Evolutionary conservation across 1,140 invertebrate species (phyloP).

Genomic region (Papilio dardanus): DNA sequence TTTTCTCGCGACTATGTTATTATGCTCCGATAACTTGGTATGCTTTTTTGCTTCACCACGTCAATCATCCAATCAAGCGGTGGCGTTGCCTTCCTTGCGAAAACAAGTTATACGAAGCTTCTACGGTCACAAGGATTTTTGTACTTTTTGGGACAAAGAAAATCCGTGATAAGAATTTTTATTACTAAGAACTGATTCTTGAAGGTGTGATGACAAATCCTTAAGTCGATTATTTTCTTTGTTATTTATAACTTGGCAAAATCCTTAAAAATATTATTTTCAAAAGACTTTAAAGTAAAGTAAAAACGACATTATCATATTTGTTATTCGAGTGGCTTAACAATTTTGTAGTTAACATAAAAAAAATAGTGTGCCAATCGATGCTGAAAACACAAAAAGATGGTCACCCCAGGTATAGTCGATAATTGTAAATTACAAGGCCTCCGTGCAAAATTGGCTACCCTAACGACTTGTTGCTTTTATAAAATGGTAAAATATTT

Average conservation of each 20-base stretch:
- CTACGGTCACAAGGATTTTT: conserved; percentile 3
- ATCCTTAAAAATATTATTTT: background rate
- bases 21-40: conserved; percentile 30
- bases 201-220: too few relatives aligned
- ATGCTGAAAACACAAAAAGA: background rate
- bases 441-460: conserved; percentile 51
- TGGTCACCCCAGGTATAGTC: conserved; percentile 15
- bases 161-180: background rate
- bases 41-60: conserved; percentile 51
- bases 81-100: conserved; percentile 45
- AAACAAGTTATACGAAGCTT: conserved; percentile 40
- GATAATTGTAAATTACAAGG: conserved; percentile 49
- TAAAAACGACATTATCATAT: background rate
- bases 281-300: background rate
- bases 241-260: background rate
- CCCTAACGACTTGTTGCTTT: conserved; percentile 51
- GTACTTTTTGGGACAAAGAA: background rate
- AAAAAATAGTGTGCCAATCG: background rate
- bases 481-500: conserved; percentile 66
- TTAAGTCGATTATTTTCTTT: background rate
- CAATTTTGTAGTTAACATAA: background rate
- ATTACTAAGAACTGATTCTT: background rate
- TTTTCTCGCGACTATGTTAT: conserved; percentile 41
- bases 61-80: conserved; percentile 75
- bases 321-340: background rate